Base-by-base conservation (phyloP, 2,888 invertebrate genomes). In the Brenthis daphne region DNA sequence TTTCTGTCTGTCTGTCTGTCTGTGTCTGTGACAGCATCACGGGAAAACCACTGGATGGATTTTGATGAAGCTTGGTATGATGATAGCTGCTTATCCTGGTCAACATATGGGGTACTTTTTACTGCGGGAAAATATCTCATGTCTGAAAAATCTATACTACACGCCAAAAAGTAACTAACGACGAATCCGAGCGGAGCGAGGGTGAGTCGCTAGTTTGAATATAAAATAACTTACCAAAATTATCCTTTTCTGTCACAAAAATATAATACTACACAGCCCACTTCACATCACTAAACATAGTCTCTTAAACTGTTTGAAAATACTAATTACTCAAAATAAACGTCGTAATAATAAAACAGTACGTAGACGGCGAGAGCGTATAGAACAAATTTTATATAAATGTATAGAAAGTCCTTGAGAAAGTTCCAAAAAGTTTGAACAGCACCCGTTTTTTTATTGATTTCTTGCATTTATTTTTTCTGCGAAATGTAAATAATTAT, bases 301-400 rank as follows among this genome's bases (percentile, higher is more conserved):
- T 77, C 70, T 76, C 77, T 24, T 78, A 76, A 50, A 77, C 77
- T 74, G 77, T 75, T 72, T 73, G 69, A 68, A 66, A 71, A 65
- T 61, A 74, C 69, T 55, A 65, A 73, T 73, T 80, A 87, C 33
- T 86, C 86, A 75, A 90, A 85, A 80, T 89, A 92, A 74, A 87
- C 86, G 72, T 92, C 92, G 77, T 89, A 92, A 73, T 86, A 87
- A 74, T 89, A 90, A 73, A 92, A 90, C 11, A 91, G 29, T 0
- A 87, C 74, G 73, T 89, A 92, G 48, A 92, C 85, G 1, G 82
- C 80, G 53, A 92, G 56, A 1, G 92, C 92, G 74, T 91, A 91
- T 0, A 88, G 67, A 0, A 87, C 85, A 58, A 92, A 92, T 79
- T 90, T 92, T 2, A 87, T 75, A 74, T 93, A 92, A 5, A 92